phyloP scores from a whole-genome alignment of 92 coral and sea anemone species.

The Pocillopora meandrina region DNA sequence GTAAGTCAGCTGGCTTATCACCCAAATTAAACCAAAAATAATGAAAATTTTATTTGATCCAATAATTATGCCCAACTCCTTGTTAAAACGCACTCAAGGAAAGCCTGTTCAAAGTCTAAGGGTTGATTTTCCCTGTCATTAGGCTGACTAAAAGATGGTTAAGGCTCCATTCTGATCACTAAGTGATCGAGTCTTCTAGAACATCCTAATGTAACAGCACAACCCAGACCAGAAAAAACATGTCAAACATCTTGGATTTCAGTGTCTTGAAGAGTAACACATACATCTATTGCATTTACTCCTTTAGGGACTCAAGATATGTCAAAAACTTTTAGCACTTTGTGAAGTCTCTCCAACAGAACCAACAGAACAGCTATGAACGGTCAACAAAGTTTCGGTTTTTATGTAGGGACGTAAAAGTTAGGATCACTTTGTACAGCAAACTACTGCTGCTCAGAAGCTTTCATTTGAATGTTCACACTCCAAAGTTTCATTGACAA shows the following conservation, averaged over 20 bases:
- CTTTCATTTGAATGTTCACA: too few relatives aligned
- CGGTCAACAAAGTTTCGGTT: background rate
- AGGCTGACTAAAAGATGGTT: slow-evolving; percentile 45
- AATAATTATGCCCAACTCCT: too few relatives aligned
- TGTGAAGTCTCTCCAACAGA: too few relatives aligned
- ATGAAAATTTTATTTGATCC: too few relatives aligned
- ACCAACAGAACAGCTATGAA: too few relatives aligned
- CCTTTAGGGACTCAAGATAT: background rate
- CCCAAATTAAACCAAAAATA: too few relatives aligned
- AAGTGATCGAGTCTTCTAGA: slow-evolving; percentile 39
- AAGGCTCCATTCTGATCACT: slow-evolving; percentile 24
- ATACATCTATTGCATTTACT: background rate
- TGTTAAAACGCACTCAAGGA: too few relatives aligned
- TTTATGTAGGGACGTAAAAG: background rate
- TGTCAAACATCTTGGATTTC: background rate
- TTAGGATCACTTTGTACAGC: background rate
- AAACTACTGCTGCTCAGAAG: too few relatives aligned
- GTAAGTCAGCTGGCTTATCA: too few relatives aligned
- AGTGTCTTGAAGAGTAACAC: too few relatives aligned
- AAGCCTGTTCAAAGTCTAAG: background rate
- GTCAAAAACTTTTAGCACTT: too few relatives aligned
- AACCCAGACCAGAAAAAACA: slow-evolving; percentile 3
- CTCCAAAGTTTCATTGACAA: background rate
- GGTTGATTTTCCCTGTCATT: slow-evolving; percentile 37
- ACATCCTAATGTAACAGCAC: slow-evolving; percentile 43